Evolutionary conservation across 2,113 vertebrate species (phyloP).

Genomic region (Columba janthina): DNA sequence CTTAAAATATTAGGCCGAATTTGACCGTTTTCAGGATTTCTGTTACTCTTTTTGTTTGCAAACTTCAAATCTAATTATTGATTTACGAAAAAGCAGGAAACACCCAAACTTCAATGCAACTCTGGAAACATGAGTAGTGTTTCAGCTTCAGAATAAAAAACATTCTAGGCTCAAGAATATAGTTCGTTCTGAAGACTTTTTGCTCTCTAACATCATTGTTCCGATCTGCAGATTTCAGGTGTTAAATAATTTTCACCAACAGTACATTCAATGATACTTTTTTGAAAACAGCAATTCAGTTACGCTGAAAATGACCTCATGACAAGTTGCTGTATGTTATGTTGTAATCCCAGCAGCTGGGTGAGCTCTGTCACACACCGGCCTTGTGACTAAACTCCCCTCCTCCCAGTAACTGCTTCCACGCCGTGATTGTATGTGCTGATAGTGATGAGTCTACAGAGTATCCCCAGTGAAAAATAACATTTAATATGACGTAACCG

Average conservation of each 20-base stretch:
- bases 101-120: neutral
- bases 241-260: neutral
- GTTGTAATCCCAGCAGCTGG: neutral
- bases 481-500: neutral
- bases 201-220: neutral
- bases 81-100: neutral
- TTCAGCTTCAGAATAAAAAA: neutral
- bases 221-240: neutral
- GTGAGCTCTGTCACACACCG: conserved; percentile 6
- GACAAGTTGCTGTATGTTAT: neutral
- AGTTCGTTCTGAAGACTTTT: neutral
- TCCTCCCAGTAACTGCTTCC: conserved; percentile 4
- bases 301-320: neutral
- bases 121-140: neutral
- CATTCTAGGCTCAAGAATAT: neutral
- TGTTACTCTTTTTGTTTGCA: neutral
- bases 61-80: neutral
- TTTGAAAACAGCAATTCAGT: neutral
- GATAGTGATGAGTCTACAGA: neutral
- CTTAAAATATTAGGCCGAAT: neutral
- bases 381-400: conserved; percentile 17
- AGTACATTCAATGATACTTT: neutral
- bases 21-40: neutral
- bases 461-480: conserved; percentile 1
- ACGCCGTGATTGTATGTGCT: neutral